These are phyloP conservation scores for Athene noctua DNA, from an alignment of 2,113 vertebrate species.

Conservation along the genomic window DNA sequence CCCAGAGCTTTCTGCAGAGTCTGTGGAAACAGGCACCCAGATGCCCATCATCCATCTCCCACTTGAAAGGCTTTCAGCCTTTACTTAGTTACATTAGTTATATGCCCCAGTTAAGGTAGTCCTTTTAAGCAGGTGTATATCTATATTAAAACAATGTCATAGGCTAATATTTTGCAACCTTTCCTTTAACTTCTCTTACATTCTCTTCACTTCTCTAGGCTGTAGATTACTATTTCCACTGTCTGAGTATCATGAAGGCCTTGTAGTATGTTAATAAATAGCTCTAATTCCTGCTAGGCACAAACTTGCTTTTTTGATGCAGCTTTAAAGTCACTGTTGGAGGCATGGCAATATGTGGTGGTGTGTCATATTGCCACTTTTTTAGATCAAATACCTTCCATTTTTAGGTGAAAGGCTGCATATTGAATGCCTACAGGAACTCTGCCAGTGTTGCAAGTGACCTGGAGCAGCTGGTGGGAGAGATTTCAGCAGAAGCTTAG, in stretches of 20 bases:
- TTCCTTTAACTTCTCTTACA: neutral
- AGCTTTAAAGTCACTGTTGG: neutral
- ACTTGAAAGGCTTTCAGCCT: neutral
- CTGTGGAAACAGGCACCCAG: neutral
- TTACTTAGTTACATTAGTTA: neutral
- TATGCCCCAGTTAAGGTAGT: neutral
- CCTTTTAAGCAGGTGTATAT: neutral
- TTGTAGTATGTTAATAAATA: neutral
- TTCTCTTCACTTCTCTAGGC: neutral
- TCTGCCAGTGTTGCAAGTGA: constrained; percentile 16
- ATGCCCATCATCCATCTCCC: neutral
- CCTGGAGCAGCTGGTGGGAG: constrained; percentile 43
- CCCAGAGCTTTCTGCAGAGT: neutral
- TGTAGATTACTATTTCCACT: neutral
- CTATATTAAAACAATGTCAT: neutral
- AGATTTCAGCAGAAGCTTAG: neutral
- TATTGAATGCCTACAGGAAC: neutral
- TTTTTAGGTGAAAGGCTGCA: constrained; percentile 1
- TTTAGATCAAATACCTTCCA: neutral
- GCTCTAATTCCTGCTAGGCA: neutral
- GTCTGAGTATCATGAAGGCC: neutral
- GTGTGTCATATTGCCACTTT: neutral
- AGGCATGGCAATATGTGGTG: neutral
- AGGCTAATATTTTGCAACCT: neutral
- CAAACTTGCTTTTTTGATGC: neutral